Conservation (phyloP, 1,140 invertebrate species). For the Lucilia sericata region DNA sequence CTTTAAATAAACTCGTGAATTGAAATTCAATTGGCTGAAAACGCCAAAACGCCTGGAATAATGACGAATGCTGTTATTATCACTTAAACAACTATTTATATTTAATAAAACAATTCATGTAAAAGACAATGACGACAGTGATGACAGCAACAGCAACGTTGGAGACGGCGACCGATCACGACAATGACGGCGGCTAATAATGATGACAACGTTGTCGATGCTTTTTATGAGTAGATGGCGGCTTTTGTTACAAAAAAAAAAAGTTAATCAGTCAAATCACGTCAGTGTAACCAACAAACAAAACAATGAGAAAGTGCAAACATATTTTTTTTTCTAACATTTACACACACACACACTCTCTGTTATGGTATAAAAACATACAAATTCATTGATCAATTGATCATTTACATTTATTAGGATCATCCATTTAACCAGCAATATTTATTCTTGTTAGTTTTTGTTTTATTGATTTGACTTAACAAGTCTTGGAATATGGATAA, state of each 20-base stretch:
- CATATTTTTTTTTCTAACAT: neutral
- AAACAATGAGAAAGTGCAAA: slow-evolving; percentile 10
- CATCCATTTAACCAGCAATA: neutral
- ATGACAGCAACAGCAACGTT: neutral
- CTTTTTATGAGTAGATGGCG: slow-evolving; percentile 38
- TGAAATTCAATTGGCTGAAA: slow-evolving; percentile 34
- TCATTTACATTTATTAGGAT: neutral
- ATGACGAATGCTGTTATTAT: slow-evolving; percentile 33
- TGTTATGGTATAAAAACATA: neutral
- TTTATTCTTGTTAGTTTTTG: neutral
- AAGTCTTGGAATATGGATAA: too few species aligned
- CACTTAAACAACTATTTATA: slow-evolving; percentile 6
- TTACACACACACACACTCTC: neutral
- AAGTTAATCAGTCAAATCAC: slow-evolving; percentile 42
- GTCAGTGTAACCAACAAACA: slow-evolving; percentile 23
- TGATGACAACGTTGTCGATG: slow-evolving; percentile 28
- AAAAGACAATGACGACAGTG: neutral
- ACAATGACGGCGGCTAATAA: neutral
- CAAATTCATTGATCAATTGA: slow-evolving; percentile 26
- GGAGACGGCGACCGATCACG: neutral
- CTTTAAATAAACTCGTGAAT: slow-evolving; percentile 31
- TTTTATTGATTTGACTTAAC: too few species aligned
- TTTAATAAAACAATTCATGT: neutral
- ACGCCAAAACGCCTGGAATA: neutral
- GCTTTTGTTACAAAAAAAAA: neutral